A percentile compares a stretch with the other conserved stretches of the same genome.
These are phyloP conservation scores for Porites evermanni DNA, from an alignment of 92 coral and sea anemone genomes.

Conservation along the genomic window DNA sequence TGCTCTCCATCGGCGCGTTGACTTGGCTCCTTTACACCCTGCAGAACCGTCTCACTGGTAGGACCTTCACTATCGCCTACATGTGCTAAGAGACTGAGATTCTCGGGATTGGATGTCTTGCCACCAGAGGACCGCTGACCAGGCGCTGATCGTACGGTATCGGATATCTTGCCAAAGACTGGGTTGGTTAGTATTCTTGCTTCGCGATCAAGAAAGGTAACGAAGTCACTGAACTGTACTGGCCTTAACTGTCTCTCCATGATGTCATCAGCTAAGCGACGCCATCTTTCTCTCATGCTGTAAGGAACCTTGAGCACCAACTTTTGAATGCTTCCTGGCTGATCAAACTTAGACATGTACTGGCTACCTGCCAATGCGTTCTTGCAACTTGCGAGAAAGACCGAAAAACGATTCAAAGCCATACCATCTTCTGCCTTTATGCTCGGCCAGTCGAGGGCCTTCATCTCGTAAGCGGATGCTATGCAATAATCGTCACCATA, in stretches of 20 bases:
- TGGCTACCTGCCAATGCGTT: conserved; percentile 57
- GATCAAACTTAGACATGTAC: conserved; percentile 56
- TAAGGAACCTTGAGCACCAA: conserved; percentile 45
- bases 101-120: not conserved
- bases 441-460: conserved; percentile 46
- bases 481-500: conserved; percentile 48
- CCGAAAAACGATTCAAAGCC: conserved; percentile 49
- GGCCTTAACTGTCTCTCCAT: conserved; percentile 15
- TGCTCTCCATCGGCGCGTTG: not conserved
- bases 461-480: conserved; percentile 49
- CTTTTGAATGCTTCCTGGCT: conserved; percentile 42
- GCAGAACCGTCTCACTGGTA: too few relatives aligned
- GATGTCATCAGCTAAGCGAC: conserved; percentile 34
- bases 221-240: conserved; percentile 33
- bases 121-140: not conserved
- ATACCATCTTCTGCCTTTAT: conserved; percentile 36
- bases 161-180: conserved; percentile 48
- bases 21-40: too few relatives aligned
- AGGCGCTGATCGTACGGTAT: not conserved
- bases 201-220: conserved; percentile 37
- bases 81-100: conserved; percentile 1
- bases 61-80: too few relatives aligned
- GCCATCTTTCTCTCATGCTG: conserved; percentile 54
- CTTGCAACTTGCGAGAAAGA: conserved; percentile 46
- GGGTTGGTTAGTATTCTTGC: conserved; percentile 59